phyloP scores from a whole-genome alignment of 2,113 vertebrate genomes.

The Podarcis muralis region DNA sequence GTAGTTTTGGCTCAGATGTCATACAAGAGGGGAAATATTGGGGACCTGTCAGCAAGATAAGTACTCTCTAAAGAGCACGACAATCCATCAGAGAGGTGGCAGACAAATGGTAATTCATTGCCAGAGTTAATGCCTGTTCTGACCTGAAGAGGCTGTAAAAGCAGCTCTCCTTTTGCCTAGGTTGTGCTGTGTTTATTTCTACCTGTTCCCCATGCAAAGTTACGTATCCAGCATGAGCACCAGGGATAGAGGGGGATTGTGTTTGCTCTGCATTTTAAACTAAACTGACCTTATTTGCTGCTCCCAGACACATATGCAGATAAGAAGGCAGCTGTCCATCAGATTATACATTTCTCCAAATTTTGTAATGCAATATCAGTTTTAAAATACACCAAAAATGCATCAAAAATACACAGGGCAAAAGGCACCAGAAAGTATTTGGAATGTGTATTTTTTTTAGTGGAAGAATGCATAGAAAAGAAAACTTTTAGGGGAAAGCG shows the following conservation, averaged over 20 bases:
- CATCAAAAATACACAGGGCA: too few relatives aligned
- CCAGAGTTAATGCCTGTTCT: constrained; percentile 34
- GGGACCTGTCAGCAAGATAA: background rate
- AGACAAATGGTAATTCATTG: constrained; percentile 17
- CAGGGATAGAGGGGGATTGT: background rate
- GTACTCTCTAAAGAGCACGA: constrained; percentile 39
- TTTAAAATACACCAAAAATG: too few relatives aligned
- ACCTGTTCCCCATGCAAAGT: background rate
- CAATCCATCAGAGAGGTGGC: constrained; percentile 39
- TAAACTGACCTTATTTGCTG: too few relatives aligned
- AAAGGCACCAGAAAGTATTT: too few relatives aligned
- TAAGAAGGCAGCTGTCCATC: too few relatives aligned
- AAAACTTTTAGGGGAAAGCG: too few relatives aligned
- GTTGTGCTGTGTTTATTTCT: background rate
- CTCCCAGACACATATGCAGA: too few relatives aligned
- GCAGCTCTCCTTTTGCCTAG: background rate
- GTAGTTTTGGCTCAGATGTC: background rate
- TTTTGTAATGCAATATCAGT: too few relatives aligned
- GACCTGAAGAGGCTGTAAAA: constrained; percentile 21
- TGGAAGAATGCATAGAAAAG: too few relatives aligned
- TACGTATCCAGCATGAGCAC: background rate
- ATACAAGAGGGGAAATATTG: background rate
- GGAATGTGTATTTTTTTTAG: too few relatives aligned
- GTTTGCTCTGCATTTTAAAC: too few relatives aligned
- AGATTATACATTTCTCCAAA: too few relatives aligned